These are phyloP conservation scores for Megaceryle torquata DNA, from an alignment of 2,113 vertebrate genomes.

Conservation along the genomic window DNA sequence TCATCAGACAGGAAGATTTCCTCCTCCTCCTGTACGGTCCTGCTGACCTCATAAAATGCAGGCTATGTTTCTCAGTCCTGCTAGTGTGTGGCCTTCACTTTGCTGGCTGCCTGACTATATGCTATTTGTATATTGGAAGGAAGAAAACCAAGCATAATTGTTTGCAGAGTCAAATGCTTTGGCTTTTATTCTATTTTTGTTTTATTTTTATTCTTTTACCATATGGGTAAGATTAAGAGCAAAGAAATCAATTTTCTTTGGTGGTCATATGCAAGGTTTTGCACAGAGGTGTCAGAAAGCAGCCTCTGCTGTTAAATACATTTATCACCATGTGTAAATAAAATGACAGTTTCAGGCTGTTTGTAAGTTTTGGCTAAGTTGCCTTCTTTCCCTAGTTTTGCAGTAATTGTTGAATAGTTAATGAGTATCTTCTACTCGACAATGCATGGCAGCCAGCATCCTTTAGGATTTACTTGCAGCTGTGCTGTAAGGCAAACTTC, in stretches of 20 bases:
- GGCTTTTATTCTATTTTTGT: no score
- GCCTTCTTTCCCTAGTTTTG: not conserved
- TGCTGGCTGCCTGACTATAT: not conserved
- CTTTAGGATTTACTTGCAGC: not conserved
- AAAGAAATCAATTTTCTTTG: not conserved
- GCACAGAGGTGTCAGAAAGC: not conserved
- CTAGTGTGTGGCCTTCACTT: not conserved
- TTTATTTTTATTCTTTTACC: not conserved
- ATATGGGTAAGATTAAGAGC: not conserved
- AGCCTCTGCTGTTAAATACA: not conserved
- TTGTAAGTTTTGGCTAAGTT: not conserved
- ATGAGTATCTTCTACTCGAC: not conserved
- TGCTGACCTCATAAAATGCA: not conserved
- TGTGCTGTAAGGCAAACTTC: not conserved
- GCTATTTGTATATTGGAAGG: not conserved
- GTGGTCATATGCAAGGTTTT: not conserved
- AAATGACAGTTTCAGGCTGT: not conserved
- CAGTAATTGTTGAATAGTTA: not conserved
- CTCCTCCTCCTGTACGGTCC: not conserved
- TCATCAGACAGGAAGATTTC: not conserved
- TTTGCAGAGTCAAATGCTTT: not conserved
- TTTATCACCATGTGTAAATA: not conserved
- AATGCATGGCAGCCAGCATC: not conserved
- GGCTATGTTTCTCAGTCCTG: not conserved
- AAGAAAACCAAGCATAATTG: no score